Evolutionary conservation across 2,113 vertebrate species (phyloP), one percentile per base, ranked within the genome.

Genomic region (Tetrax tetrax): DNA sequence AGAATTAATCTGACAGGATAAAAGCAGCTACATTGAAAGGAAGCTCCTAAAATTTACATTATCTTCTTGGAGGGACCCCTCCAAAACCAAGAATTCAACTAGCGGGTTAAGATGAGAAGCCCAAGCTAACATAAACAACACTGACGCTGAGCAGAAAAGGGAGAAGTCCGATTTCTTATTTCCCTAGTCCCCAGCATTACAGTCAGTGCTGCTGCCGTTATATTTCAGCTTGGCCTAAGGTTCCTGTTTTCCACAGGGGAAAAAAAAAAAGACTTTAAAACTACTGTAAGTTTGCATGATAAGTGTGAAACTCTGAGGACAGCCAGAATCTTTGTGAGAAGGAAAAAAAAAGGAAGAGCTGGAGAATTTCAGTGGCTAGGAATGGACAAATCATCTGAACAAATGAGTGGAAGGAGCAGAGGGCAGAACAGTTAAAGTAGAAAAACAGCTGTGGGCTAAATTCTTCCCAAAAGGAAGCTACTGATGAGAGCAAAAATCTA

Each of bases 401-500:
- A 90, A 74, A 89, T 35, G n/a, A 63, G 51, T 53, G 60, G 78
- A 89, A 96, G 75, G 70, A 65, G 68, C 80, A 91, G 51, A 87
- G 63, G 66, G 61, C 74, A 75, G 57, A 79, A 47, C 54, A 82
- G 81, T 66, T 79, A 29, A 95, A 96, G 91, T 1, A 90, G 83
- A 94, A 83, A 87, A 95, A 47, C 90, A 97, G 94, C 91, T 95
- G 94, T 88, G 63, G 54, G 54, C 41, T 81, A 41, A 91, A 87
- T 86, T 82, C 33, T 82, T 95, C 75, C 71, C 72, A 11, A 61
- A 87, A 92, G 64, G 68, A 95, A 91, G 66, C 51, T 89, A n/a
- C 56, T 41, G 85, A 61, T 65, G 80, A 54, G 41, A 90, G 76
- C 83, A 89, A 79, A 87, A 78, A 37, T 69, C 69, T 25, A 22